Evolutionary conservation across 2,888 invertebrate genomes (phyloP), one percentile per base, ranked within the genome.

Genomic region (Lochmaea capreae): DNA sequence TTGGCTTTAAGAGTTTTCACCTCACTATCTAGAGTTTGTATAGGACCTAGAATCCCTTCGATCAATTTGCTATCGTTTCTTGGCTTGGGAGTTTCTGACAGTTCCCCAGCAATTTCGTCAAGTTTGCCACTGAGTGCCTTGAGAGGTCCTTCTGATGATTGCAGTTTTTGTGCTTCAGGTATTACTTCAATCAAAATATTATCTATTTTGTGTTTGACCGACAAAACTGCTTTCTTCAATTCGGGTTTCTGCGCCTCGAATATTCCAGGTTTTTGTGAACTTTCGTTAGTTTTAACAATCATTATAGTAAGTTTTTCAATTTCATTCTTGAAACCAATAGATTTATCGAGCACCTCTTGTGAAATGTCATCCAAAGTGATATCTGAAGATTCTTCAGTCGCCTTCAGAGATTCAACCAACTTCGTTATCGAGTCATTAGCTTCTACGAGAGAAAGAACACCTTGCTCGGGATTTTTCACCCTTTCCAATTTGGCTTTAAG

Each of bases 191-290:
- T 22, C 33, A 77, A 8, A 12, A 43, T 39, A 3, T 62, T 54
- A n/a, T 57, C 46, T 11, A 71, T 6, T 18, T 67, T 49, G 11
- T 67, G n/a, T 22, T 63, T 72, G 12, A 67, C 10, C 43, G 67
- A 52, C 3, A 22, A 14, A 26, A 72, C 22, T 11, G 70, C 70
- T 39, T 71, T 54, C 39, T 67, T 33, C n/a, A 79, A n/a, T 71
- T 79, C 73, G 3, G 78, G 63, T 72, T 73, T 76, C 65, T 76
- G 72, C 26, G 72, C 52, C 49, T 78, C 76, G 6, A 70, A 12
- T 43, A 63, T n/a, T 22, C 62, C 26, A 9, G 69, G 42, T 26
- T 75, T 61, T 71, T 80, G 71, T 0, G 65, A 39, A 43, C 18
- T 57, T 46, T 69, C 39, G 3, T 58, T 57, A 46, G 16, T 33